Evolutionary conservation across 2,797 vertebrate genomes (phyloP).

Genomic region (Malacoctenus gilli): DNA sequence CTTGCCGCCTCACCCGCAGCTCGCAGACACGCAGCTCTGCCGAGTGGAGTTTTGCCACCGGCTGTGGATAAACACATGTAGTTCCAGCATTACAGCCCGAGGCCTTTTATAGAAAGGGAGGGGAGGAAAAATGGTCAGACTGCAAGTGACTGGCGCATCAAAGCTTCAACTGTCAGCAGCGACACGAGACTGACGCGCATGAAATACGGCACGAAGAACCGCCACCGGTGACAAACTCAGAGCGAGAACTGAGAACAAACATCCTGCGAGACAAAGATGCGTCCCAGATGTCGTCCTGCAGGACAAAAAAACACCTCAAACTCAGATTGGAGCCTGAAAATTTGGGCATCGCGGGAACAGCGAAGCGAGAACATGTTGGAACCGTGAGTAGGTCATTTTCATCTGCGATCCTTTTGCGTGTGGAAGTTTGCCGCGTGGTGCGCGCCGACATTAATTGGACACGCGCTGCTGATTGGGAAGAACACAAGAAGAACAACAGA

Average conservation of each 20-base stretch:
- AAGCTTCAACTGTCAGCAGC: background rate
- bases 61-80: background rate
- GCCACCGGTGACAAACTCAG: too few relatives aligned
- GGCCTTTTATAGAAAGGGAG: background rate
- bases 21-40: background rate
- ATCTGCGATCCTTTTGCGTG: too few relatives aligned
- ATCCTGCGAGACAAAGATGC: too few relatives aligned
- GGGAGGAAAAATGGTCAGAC: background rate
- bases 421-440: too few relatives aligned
- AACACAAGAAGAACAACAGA: constrained; percentile 13
- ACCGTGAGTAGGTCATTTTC: too few relatives aligned
- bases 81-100: background rate
- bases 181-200: background rate
- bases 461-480: constrained; percentile 18
- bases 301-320: too few relatives aligned
- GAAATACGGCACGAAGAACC: too few relatives aligned
- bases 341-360: too few relatives aligned
- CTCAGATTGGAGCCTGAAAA: too few relatives aligned
- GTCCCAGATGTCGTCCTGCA: too few relatives aligned
- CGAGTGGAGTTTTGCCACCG: background rate
- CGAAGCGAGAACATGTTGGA: too few relatives aligned
- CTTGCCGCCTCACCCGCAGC: background rate
- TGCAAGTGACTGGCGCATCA: background rate
- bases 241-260: too few relatives aligned
- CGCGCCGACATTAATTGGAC: constrained; percentile 21